A percentile compares a stretch with the other conserved stretches of the same genome.
Conservation (phyloP, 1,140 invertebrate species). For the Drosophila carrolli region DNA sequence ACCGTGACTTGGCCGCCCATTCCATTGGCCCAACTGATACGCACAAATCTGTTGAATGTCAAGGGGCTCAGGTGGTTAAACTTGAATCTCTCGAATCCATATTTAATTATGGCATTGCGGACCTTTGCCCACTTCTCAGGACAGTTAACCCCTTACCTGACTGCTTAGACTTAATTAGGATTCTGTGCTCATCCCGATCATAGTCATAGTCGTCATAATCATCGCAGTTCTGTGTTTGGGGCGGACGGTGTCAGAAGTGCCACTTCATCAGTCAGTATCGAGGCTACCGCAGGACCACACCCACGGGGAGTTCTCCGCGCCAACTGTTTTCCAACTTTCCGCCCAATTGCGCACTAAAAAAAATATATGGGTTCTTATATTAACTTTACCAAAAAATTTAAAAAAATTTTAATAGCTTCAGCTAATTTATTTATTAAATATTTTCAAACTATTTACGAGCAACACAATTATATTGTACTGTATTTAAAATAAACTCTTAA, state of each 20-base stretch:
- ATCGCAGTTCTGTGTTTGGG: conserved; percentile 19
- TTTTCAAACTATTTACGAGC: too few species aligned
- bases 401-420: too few species aligned
- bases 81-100: conserved; percentile 54
- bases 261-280: conserved; percentile 80
- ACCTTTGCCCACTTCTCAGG: conserved; percentile 8
- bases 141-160: conserved; percentile 34
- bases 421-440: too few species aligned
- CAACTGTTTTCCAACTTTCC: conserved; percentile 47
- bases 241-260: conserved; percentile 60
- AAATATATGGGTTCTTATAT: background rate
- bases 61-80: conserved; percentile 33
- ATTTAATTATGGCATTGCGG: conserved; percentile 65
- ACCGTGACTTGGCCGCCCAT: background rate
- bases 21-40: conserved; percentile 9
- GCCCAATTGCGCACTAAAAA: conserved; percentile 10
- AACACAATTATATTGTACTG: too few species aligned
- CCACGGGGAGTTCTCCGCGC: conserved; percentile 54
- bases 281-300: conserved; percentile 28
- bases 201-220: conserved; percentile 43
- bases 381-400: too few species aligned
- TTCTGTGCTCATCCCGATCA: conserved; percentile 68
- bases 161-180: conserved; percentile 72
- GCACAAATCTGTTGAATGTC: conserved; percentile 69
- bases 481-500: too few species aligned